These are phyloP conservation scores for Aporophyla nigra DNA, from an alignment of 2,888 invertebrate species.

Conservation along the genomic window DNA sequence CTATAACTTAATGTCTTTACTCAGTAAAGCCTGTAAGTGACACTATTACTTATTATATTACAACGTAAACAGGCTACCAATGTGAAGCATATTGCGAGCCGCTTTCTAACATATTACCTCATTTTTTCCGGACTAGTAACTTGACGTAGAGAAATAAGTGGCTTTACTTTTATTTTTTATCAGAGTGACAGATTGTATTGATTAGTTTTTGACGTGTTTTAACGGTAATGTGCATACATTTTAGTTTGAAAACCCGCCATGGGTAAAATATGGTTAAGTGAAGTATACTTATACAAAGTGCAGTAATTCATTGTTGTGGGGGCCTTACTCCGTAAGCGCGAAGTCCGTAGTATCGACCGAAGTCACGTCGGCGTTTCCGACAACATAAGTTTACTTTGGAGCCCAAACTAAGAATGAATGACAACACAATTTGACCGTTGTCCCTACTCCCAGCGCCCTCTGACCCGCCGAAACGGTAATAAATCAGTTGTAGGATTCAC, in stretches of 20 bases:
- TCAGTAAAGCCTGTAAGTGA: constrained; percentile 39
- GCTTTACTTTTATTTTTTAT: constrained; percentile 1
- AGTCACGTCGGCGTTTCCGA: too few relatives aligned
- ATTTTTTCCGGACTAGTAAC: constrained; percentile 38
- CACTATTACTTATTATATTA: constrained; percentile 52
- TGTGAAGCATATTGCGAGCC: constrained; percentile 47
- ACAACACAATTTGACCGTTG: too few relatives aligned
- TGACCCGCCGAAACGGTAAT: too few relatives aligned
- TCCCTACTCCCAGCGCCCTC: too few relatives aligned
- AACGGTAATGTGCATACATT: not conserved
- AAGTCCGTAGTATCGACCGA: too few relatives aligned
- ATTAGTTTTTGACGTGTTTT: constrained; percentile 11
- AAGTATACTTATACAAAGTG: too few relatives aligned
- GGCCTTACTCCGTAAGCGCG: too few relatives aligned
- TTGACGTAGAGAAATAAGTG: not conserved
- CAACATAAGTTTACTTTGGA: too few relatives aligned
- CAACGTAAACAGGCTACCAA: constrained; percentile 35
- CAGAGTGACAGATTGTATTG: constrained; percentile 4
- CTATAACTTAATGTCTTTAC: constrained; percentile 38
- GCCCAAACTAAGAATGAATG: too few relatives aligned
- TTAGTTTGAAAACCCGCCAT: not conserved
- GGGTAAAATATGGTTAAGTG: too few relatives aligned
- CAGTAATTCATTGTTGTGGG: too few relatives aligned
- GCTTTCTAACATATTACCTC: constrained; percentile 34
- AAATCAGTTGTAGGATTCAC: too few relatives aligned